Base-by-base conservation (phyloP, 2,888 invertebrate species). In the Machimus atricapillus region DNA sequence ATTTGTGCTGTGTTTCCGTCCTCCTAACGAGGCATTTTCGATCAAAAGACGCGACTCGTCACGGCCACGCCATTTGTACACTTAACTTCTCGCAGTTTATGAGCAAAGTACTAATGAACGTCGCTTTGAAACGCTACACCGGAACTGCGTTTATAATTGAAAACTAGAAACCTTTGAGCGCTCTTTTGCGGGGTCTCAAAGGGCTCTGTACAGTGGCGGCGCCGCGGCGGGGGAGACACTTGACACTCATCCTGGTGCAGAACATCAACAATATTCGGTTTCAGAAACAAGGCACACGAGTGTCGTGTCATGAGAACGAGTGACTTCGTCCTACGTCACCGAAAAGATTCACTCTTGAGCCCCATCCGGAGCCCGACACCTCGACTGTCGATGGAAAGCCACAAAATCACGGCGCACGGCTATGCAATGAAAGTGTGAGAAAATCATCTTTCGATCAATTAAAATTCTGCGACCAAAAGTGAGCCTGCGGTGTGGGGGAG, bases 111-210 rank as follows among this genome's bases (percentile, higher is more conserved):
- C 79, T 79, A 79, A 79, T 79, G 79, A 79, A 79, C 79, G 52
- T 79, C 79, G 52, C 79, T 79, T 79, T 79, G 79, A 79, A 79
- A 79, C n/a, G 79, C 79, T 79, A 79, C 79, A 79, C 79, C 79
- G 79, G 79, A 79, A 79, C 79, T 79, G 79, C 79, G 79, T 79
- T 79, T 27, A 79, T 79, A 79, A 79, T 79, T 46, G 52, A 79
- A 79, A 79, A 52, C 79, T 27, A 52, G 79, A 79, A 79, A 79
- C 52, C 79, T 52, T 52, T n/a, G 52, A 79, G 79, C 27, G 23
- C n/a, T 79, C 52, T 56, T 79, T 52, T 23, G 16, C n/a, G 2
- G 37, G 37, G 34, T n/a, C 79, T 52, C 52, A 40, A 52, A 56
- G 31, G 79, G n/a, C n/a, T n/a, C 79, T 23, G 79, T 31, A 78